phyloP scores from a whole-genome alignment of 2,113 vertebrate genomes.

The Dipodomys ordii region DNA sequence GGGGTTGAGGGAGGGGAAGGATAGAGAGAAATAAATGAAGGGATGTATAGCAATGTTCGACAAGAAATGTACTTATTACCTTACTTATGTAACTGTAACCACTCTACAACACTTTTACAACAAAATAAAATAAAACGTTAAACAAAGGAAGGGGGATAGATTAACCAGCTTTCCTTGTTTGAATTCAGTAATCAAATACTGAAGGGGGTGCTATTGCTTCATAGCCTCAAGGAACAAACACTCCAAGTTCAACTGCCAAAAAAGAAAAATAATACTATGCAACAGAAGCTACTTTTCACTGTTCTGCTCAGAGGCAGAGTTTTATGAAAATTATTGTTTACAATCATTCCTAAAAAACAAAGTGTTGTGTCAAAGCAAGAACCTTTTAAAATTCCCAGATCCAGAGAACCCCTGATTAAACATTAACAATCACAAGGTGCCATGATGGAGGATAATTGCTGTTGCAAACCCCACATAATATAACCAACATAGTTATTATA shows the following conservation, averaged over 20 bases:
- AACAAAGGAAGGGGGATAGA: not conserved
- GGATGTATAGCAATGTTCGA: too few relatives aligned
- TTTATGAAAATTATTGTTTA: slow-evolving; percentile 52
- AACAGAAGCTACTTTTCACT: slow-evolving; percentile 54
- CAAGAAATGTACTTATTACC: too few relatives aligned
- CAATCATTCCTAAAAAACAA: slow-evolving; percentile 25
- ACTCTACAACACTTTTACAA: too few relatives aligned
- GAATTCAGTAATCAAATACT: not conserved
- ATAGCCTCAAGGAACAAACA: slow-evolving; percentile 22
- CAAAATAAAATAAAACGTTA: too few relatives aligned
- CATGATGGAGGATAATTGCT: slow-evolving; percentile 45
- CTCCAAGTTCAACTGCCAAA: slow-evolving; percentile 17
- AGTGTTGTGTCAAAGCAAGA: slow-evolving; percentile 40
- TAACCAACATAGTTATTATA: slow-evolving; percentile 50
- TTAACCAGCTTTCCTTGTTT: not conserved
- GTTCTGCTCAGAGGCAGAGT: slow-evolving; percentile 28
- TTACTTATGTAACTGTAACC: too few relatives aligned
- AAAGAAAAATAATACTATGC: slow-evolving; percentile 61
- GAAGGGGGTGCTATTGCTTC: not conserved
- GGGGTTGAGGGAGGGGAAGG: too few relatives aligned
- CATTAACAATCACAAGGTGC: slow-evolving; percentile 45
- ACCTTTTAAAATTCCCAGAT: slow-evolving; percentile 8
- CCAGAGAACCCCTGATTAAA: slow-evolving; percentile 39
- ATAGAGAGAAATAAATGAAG: too few relatives aligned
- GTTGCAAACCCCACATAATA: slow-evolving; percentile 52